Base-by-base conservation (phyloP, 1,140 invertebrate species). In the Cotesia typhae region DNA sequence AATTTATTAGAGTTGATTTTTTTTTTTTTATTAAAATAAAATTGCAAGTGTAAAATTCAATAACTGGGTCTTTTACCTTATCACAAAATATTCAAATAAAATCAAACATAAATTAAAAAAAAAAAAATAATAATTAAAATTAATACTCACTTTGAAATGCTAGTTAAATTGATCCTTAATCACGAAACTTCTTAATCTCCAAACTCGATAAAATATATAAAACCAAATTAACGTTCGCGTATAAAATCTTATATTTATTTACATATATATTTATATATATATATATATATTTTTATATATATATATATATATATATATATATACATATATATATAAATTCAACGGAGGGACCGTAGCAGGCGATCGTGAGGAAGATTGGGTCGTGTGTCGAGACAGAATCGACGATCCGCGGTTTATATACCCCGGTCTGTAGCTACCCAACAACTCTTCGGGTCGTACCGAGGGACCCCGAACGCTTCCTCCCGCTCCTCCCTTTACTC, bases 361-460 rank as follows among this genome's bases (percentile, higher is more conserved):
- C 60, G 65, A 67, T 78, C 80, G 77, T 78, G 81, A 83, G 79
- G 84, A 85, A 82, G 83, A 81, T 86, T 83, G 82, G 82, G 81
- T 84, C 82, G 82, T 85, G 81, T 85, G 84, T 87, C 85, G 83
- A 81, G 82, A 76, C 77, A 76, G 79, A 85, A 81, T 83, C 78
- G 76, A 74, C 79, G 82, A 80, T 82, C 79, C 81, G 79, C 78
- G 78, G 84, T 82, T 87, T 87, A 85, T 87, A 87, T 87, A 87
- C 83, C 82, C 82, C 70, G 63, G 61, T 38, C 35, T 75, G 79
- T 81, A 80, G 83, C 82, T 81, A 83, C 81, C 82, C 74, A 72
- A 67, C 75, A 72, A 59, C 71, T 41, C 71, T 69, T 52, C 71
- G 68, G 63, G 63, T 41, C 72, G 60, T 55, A 64, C 55, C 70